Evolutionary conservation across 2,113 vertebrate species (phyloP).

Genomic region (Zeus faber): DNA sequence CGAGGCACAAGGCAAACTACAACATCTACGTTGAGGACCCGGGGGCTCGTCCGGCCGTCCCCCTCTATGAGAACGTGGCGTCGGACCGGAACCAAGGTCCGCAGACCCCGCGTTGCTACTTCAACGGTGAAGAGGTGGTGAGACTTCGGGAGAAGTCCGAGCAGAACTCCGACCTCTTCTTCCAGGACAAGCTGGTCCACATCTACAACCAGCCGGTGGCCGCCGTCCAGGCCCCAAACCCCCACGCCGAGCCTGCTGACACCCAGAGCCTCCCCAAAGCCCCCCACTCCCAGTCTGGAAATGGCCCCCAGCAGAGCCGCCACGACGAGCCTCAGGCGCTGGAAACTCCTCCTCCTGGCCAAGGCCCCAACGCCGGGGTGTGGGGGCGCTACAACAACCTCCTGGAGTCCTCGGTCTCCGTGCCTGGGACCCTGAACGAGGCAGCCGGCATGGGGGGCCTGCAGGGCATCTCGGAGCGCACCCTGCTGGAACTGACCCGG

Average conservation of each 20-base stretch:
- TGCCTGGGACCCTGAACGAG: slow-evolving; percentile 92
- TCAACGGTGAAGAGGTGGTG: slow-evolving; percentile 66
- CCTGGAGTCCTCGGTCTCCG: slow-evolving; percentile 92
- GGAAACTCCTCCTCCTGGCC: slow-evolving; percentile 78
- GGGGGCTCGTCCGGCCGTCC: slow-evolving; percentile 51
- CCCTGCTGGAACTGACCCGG: slow-evolving; percentile 85
- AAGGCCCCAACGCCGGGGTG: slow-evolving; percentile 68
- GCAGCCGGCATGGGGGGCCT: slow-evolving; percentile 90
- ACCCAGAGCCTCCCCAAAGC: slow-evolving; percentile 87
- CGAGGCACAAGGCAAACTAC: slow-evolving; percentile 83
- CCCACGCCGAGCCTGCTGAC: slow-evolving; percentile 75
- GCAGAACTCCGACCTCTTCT: slow-evolving; percentile 74
- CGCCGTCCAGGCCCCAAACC: slow-evolving; percentile 82
- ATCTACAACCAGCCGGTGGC: slow-evolving; percentile 87
- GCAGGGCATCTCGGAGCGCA: slow-evolving; percentile 93
- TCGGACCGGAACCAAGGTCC: slow-evolving; percentile 52
- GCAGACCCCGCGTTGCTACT: slow-evolving; percentile 68
- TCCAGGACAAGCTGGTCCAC: slow-evolving; percentile 85
- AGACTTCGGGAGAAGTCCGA: slow-evolving; percentile 69
- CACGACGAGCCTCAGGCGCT: slow-evolving; percentile 76
- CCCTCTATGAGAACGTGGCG: slow-evolving; percentile 66
- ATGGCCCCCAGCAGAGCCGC: slow-evolving; percentile 70
- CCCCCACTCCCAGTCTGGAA: slow-evolving; percentile 67
- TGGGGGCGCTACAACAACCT: slow-evolving; percentile 88
- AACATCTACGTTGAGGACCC: slow-evolving; percentile 88